phyloP scores from a whole-genome alignment of 1,140 invertebrate species.

The Formica selysi region DNA sequence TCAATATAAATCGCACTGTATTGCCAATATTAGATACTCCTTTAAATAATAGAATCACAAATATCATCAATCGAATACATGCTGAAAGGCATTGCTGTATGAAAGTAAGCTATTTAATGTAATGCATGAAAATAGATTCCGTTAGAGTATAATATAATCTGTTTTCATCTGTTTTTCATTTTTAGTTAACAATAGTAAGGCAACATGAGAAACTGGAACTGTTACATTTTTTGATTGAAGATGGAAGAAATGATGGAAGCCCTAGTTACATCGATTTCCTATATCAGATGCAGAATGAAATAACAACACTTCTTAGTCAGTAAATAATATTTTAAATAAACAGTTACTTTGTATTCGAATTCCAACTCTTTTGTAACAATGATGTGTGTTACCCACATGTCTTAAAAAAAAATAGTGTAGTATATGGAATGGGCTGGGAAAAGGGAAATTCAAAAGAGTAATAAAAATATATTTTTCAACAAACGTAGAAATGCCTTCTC shows the following conservation, averaged over 20 bases:
- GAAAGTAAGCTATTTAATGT: constrained; percentile 90
- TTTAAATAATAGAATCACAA: constrained; percentile 91
- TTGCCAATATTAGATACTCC: constrained; percentile 93
- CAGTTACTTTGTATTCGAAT: constrained; percentile 69
- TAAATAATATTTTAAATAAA: constrained; percentile 73
- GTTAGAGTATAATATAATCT: neutral
- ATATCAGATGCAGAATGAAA: constrained; percentile 99
- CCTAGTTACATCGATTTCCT: constrained; percentile 99
- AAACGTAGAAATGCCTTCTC: neutral
- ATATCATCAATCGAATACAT: constrained; percentile 91
- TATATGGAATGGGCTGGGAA: neutral
- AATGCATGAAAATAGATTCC: neutral
- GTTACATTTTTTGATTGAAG: constrained; percentile 98
- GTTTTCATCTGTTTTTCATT: constrained; percentile 72
- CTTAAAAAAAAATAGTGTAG: constrained; percentile 35
- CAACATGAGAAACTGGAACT: constrained; percentile 99
- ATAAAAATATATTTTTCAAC: constrained; percentile 14
- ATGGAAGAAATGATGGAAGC: constrained; percentile 95
- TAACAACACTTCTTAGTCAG: constrained; percentile 93
- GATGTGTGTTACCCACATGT: constrained; percentile 52
- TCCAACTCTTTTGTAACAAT: constrained; percentile 61
- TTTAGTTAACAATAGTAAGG: constrained; percentile 96
- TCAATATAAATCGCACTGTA: constrained; percentile 93
- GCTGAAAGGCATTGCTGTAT: constrained; percentile 92
- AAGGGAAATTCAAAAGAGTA: neutral